phyloP scores from a whole-genome alignment of 2,888 invertebrate genomes.

The Cephonodes hylas region DNA sequence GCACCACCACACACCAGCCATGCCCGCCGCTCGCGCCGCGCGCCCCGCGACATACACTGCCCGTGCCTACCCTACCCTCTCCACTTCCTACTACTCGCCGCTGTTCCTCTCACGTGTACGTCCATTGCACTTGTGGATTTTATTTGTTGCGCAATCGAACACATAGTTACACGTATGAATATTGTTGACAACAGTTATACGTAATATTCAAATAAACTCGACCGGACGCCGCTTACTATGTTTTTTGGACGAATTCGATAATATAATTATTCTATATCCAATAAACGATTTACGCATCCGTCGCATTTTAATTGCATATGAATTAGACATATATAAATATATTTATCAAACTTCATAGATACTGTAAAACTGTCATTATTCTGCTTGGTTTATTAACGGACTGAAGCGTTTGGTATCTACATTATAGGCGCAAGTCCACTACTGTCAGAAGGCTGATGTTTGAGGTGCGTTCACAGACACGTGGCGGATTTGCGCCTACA shows the following conservation, averaged over 20 bases:
- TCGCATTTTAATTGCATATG: constrained; percentile 55
- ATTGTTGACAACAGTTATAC: not conserved
- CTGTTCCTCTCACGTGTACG: not conserved
- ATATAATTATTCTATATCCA: constrained; percentile 14
- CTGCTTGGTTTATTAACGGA: constrained; percentile 33
- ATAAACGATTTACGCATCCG: constrained; percentile 66
- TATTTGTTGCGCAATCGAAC: not conserved
- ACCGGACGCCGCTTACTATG: constrained; percentile 73
- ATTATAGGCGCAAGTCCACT: constrained; percentile 49
- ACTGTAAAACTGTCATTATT: constrained; percentile 13
- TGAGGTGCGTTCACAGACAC: not conserved
- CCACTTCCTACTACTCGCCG: constrained; percentile 28
- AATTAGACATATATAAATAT: constrained; percentile 14
- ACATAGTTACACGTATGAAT: not conserved
- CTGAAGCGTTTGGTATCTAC: constrained; percentile 57
- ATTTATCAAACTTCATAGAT: not conserved
- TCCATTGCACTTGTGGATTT: not conserved
- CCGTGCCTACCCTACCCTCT: constrained; percentile 28
- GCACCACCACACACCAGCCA: constrained; percentile 81
- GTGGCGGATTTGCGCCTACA: constrained; percentile 43
- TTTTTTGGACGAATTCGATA: constrained; percentile 21
- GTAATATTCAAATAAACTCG: constrained; percentile 31
- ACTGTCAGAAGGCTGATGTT: not conserved
- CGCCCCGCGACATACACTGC: constrained; percentile 33
- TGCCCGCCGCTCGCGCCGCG: constrained; percentile 59